Percentiles rank a stretch among this genome's conserved stretches.
phyloP scores from a whole-genome alignment of 2,888 invertebrate genomes.

The Orthonevra nobilis region DNA sequence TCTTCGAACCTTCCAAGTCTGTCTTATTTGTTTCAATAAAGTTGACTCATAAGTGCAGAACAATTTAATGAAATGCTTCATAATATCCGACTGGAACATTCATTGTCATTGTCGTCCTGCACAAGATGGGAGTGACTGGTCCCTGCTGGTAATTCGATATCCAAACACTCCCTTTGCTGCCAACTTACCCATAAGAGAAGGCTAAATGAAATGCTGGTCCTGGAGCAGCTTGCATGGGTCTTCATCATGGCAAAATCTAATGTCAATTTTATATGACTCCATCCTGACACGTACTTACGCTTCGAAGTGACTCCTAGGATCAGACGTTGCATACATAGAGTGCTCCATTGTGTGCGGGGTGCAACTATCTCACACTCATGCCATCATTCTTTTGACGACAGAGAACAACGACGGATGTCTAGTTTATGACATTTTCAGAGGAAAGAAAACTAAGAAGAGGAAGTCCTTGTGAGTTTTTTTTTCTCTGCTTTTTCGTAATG shows the following conservation, averaged over 20 bases:
- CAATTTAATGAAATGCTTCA: not conserved
- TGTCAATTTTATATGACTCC: conserved; percentile 43
- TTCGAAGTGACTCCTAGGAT: not conserved
- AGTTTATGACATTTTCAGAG: too few relatives aligned
- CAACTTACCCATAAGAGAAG: too few relatives aligned
- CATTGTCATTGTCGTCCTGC: conserved; percentile 19
- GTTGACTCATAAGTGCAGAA: conserved; percentile 1
- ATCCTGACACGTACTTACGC: not conserved
- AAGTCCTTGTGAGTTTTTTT: conserved; percentile 35
- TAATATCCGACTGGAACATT: too few relatives aligned
- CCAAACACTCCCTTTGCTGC: too few relatives aligned
- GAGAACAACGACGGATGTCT: not conserved
- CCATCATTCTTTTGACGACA: not conserved
- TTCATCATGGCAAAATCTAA: conserved; percentile 37
- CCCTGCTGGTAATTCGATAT: too few relatives aligned
- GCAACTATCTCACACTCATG: not conserved
- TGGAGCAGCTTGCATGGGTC: too few relatives aligned
- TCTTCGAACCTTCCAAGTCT: too few relatives aligned
- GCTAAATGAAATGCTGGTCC: conserved; percentile 8
- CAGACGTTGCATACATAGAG: not conserved
- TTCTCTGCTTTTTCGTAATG: conserved; percentile 58
- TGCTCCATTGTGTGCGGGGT: conserved; percentile 7
- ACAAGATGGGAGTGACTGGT: not conserved
- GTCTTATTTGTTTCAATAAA: too few relatives aligned
- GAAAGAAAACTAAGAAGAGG: not conserved